Base-by-base conservation (phyloP, 2,888 invertebrate species). In the Stegana nigrithorax region DNA sequence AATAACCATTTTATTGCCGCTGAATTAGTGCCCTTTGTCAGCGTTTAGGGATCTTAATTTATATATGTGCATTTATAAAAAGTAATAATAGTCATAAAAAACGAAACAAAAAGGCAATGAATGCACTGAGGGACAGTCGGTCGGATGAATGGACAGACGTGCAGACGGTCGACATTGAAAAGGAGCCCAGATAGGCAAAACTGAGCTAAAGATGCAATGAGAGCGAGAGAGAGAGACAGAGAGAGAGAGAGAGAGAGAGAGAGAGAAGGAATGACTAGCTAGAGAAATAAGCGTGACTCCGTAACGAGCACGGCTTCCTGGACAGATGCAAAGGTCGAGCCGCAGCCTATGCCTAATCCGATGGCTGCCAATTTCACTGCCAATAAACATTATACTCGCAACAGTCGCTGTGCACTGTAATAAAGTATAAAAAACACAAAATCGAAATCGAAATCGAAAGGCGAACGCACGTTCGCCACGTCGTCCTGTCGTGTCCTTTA, bases 21-120 rank as follows among this genome's bases (percentile, higher is more conserved):
- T 77, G 78, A 79, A 76, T 78, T 76, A 79, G 75, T 72, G 80
- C 66, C 76, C 77, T 79, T 77, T 79, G 80, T 79, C 72, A 78
- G 75, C 75, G 64, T 76, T 76, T 75, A 78, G 80, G 80, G 76
- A 76, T 76, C 78, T 76, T 75, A 79, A 76, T 58, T 58, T 27
- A 58, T 58, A 44, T 58, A 23, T 27, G 29, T 27, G 17, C 21
- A 27, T 58, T 19, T 45, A 58, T 8, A 58, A 23, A 29, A 27
- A 42, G 19, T 2, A 2, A 14, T 25, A 39, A 25, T 72, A 76
- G 72, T 63, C 47, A 72, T 63, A 56, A 64, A 59, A 58, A 64
- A 56, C 76, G 74, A 78, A 75, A 68, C 47, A 72, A 67, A 58
- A 65, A 59, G 60, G 66, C 47, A 51, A 65, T 51, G 45, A 56